Evolutionary conservation across 2,113 vertebrate genomes (phyloP).

Genomic region (Centrocercus urophasianus): DNA sequence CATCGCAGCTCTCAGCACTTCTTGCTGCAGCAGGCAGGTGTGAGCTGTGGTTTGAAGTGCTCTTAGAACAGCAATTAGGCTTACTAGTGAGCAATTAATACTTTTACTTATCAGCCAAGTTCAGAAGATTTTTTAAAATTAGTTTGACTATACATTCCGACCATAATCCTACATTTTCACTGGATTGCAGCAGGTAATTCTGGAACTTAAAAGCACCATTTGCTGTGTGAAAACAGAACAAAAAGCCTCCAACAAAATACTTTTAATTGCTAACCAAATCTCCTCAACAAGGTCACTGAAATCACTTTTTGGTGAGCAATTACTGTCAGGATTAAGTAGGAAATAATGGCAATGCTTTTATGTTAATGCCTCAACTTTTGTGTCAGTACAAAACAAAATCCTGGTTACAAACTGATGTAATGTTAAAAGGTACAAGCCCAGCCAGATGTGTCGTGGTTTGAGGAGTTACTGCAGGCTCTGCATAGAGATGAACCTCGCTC

Average conservation of each 20-base stretch:
- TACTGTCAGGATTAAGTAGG: constrained; percentile 5
- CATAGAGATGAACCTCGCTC: neutral
- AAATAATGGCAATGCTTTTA: constrained; percentile 13
- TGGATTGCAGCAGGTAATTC: constrained; percentile 6
- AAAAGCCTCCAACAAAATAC: neutral
- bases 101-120: constrained; percentile 54
- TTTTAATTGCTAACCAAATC: constrained; percentile 16
- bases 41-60: neutral
- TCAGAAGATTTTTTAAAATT: constrained; percentile 44
- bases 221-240: neutral
- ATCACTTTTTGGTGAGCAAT: neutral
- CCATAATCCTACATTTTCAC: neutral
- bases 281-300: neutral
- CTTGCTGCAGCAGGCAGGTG: neutral
- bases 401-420: neutral
- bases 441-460: neutral
- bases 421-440: neutral
- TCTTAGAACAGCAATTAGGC: constrained; percentile 50
- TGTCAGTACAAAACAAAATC: neutral
- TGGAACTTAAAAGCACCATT: constrained; percentile 26
- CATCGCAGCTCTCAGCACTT: neutral
- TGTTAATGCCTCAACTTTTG: neutral
- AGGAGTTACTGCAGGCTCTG: fast-evolving
- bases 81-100: constrained; percentile 65
- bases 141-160: constrained; percentile 46